Base-by-base conservation (phyloP, 2,888 invertebrate species). In the Saturnia japonica region DNA sequence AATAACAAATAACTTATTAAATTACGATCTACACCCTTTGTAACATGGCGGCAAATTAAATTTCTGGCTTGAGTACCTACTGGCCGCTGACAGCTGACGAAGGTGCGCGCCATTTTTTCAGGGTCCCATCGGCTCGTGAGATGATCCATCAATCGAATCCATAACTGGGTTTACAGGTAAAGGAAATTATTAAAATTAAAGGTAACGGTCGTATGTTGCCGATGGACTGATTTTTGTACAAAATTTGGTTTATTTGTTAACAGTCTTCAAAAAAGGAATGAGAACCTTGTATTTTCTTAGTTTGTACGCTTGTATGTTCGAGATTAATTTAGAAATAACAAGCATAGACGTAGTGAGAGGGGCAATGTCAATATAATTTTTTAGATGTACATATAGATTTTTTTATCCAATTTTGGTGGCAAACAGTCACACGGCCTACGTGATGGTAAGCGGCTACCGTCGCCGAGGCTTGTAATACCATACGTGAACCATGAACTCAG, bases 71-170 rank as follows among this genome's bases (percentile, higher is more conserved):
- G 78, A 79, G 80, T 82, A 80, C n/a, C n/a, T n/a, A n/a, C 79
- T 81, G 81, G 84, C 75, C 78, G 81, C 80, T 88, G 90, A 89
- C 90, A 90, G 88, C 83, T 90, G 90, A 90, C 89, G 90, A 89
- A 84, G 90, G 88, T 89, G 79, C 76, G 71, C 68, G 72, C 71
- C 73, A 76, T 78, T 80, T 82, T 81, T 82, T 82, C 78, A 76
- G 76, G 78, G 78, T 77, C 78, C 78, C 75, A 72, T 73, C 70
- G 76, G 76, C 76, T 74, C 76, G 67, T 64, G 70, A 67, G 62
- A 43, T 68, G 68, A 78, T 78, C 77, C 76, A 78, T 80, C 79
- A 78, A 72, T 67, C 34, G n/a, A 70, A 74, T 72, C 74, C 73
- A 60, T 60, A 74, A 76, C 75, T 74, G 73, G 40, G 47, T 71